Evolutionary conservation across 2,888 invertebrate species (phyloP).

Genomic region (Aleiodes testaceus): DNA sequence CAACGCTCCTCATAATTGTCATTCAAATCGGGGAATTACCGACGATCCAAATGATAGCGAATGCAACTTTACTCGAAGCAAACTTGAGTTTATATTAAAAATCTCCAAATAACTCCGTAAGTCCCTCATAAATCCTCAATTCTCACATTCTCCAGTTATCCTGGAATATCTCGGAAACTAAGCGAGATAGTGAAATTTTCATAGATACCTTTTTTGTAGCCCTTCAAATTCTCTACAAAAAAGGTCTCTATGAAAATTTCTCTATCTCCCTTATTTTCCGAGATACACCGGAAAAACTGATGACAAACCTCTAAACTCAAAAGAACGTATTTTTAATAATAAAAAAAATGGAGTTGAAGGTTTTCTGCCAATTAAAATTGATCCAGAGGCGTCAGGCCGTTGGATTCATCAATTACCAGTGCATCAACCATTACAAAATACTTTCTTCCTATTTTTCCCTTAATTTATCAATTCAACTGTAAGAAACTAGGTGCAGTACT

Average conservation of each 20-base stretch:
- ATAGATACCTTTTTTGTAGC: too few species aligned
- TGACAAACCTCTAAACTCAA: too few species aligned
- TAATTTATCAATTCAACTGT: neutral
- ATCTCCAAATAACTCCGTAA: too few species aligned
- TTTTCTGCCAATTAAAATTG: constrained; percentile 62
- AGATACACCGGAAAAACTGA: too few species aligned
- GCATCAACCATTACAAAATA: neutral
- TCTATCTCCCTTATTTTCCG: too few species aligned
- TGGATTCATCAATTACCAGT: constrained; percentile 62
- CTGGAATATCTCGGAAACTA: too few species aligned
- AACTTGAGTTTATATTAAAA: constrained; percentile 37
- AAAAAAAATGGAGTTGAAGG: constrained; percentile 42
- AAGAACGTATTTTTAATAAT: too few species aligned
- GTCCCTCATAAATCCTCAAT: too few species aligned
- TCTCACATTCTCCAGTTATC: too few species aligned
- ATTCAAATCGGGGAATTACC: constrained; percentile 56
- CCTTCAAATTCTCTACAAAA: too few species aligned
- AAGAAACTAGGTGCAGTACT: constrained; percentile 2
- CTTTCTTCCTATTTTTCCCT: neutral
- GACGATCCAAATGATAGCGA: neutral
- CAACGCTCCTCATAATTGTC: constrained; percentile 63
- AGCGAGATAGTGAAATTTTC: too few species aligned
- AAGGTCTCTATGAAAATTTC: too few species aligned
- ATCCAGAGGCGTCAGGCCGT: constrained; percentile 64
- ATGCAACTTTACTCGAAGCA: neutral